Base-by-base conservation (phyloP, 2,113 vertebrate genomes). In the Oxygymnocypris stewartii region DNA sequence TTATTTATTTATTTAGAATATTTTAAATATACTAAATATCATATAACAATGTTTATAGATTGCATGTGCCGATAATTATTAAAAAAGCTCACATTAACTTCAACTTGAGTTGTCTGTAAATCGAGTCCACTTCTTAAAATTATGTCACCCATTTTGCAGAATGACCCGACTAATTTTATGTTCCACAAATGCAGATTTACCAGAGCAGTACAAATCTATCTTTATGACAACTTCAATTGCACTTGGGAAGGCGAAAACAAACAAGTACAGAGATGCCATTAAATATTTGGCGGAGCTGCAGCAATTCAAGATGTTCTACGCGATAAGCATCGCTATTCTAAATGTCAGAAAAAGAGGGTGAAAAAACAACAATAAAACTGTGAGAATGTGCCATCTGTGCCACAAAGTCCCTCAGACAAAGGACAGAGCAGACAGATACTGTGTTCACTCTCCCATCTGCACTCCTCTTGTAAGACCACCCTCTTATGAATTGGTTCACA, bases 381-480 rank as follows among this genome's bases (percentile, higher is more conserved):
- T 76, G 73, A 76, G 59, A 65, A 42, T 42, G 31, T 40, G 35
- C 78, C 78, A 81, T 81, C 49, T 79, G 47, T 49, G 25, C 78
- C 57, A 74, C 37, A 42, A 42, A 35, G 54, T 80, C 78, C 37
- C 25, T 8, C 35, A 35, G 42, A 77, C 25, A 65, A 90, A 87
- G 88, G 87, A 92, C 91, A 91, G 71, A 89, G 90, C 92, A 93
- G 91, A 74, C 71, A 74, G 37, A 73, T 42, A 73, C 90, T 90
- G 90, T 93, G 89, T 92, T 88, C 93, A 91, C 90, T 88, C 86
- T 65, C 90, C 93, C 94, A 94, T 94, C 93, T 94, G 94, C 92
- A 91, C 91, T 92, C 92, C 91, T 89, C 91, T 92, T 92, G 92
- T 89, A 88, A 86, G 20, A 37, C 7, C 12, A 14, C 6, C 25